Percentiles rank a stretch among this genome's conserved stretches.
Evolutionary conservation across 2,113 vertebrate genomes (phyloP).

Genomic region (Pogonocichla stellata): DNA sequence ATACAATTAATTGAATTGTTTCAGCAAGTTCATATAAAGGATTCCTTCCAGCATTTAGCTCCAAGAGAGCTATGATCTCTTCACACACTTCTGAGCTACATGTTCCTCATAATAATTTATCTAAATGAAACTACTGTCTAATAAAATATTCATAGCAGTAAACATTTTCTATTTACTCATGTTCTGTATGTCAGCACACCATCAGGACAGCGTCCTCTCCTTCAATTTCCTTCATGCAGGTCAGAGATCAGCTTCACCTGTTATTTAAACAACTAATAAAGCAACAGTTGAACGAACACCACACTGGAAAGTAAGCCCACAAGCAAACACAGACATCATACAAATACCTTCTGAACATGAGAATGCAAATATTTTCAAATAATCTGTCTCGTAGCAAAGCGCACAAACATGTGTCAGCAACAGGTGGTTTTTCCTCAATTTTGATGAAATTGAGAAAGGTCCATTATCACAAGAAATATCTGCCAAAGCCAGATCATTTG

Average conservation of each 20-base stretch:
- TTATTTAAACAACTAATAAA: neutral
- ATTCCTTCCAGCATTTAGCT: neutral
- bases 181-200: neutral
- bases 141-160: neutral
- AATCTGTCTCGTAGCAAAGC: neutral
- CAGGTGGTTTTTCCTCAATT: neutral
- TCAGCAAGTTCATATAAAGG: neutral
- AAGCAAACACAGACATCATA: neutral
- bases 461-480: neutral
- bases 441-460: neutral
- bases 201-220: neutral
- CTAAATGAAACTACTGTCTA: neutral
- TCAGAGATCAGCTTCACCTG: neutral
- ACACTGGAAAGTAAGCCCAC: neutral
- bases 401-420: neutral
- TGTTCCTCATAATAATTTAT: neutral
- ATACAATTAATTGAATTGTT: neutral
- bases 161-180: neutral
- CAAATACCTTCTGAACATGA: neutral
- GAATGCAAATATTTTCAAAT: neutral
- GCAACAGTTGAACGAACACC: neutral
- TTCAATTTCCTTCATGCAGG: neutral
- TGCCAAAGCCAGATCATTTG: neutral
- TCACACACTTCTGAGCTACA: neutral
- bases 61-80: neutral